A percentile compares a stretch with the other conserved stretches of the same genome.
Conservation (phyloP, 2,888 invertebrate species). For the Limenitis arthemis region DNA sequence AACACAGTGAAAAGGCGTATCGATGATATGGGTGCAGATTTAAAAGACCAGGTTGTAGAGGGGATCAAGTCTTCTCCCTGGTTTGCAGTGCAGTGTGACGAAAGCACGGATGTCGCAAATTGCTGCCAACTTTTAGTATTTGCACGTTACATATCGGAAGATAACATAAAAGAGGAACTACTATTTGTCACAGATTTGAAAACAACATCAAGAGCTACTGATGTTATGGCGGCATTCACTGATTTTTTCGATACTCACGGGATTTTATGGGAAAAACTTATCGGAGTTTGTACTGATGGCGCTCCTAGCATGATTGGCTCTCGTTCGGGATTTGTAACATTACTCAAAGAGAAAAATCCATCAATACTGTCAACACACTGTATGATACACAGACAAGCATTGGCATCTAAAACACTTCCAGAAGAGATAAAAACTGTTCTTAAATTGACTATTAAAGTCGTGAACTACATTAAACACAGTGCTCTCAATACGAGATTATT, state of each 20-base stretch:
- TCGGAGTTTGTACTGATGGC: conserved; percentile 28
- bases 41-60: conserved; percentile 14
- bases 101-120: conserved; percentile 24
- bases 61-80: conserved; percentile 17
- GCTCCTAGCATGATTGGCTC: conserved; percentile 29
- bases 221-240: conserved; percentile 8
- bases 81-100: conserved; percentile 21
- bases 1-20: conserved; percentile 20
- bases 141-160: conserved; percentile 21
- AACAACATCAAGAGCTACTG: conserved; percentile 10
- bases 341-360: conserved; percentile 24
- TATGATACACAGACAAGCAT: conserved; percentile 21
- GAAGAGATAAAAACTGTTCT: conserved; percentile 4
- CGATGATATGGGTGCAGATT: conserved; percentile 20
- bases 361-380: conserved; percentile 8
- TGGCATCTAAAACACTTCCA: conserved; percentile 22
- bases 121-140: conserved; percentile 26
- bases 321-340: conserved; percentile 24
- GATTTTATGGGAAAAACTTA: conserved; percentile 24
- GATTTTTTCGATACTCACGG: conserved; percentile 12
- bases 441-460: conserved; percentile 12
- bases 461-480: conserved; percentile 13
- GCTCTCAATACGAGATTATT: not conserved
- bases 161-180: conserved; percentile 8
- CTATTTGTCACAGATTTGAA: conserved; percentile 11